phyloP scores from a whole-genome alignment of 2,797 vertebrate genomes.

The Mormyrus hasselquistii region DNA sequence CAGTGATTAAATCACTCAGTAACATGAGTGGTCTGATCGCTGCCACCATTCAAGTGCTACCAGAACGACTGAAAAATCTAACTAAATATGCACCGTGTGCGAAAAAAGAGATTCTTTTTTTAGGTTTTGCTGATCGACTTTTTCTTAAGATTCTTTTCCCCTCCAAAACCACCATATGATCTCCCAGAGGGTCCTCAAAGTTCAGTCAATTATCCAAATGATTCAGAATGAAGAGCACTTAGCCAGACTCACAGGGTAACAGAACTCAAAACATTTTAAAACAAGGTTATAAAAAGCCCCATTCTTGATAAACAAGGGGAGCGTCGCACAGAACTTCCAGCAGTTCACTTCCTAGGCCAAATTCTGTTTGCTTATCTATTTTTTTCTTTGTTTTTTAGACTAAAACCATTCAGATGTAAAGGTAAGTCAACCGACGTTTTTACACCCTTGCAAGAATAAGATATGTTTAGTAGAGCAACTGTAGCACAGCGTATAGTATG shows the following conservation, averaged over 20 bases:
- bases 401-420: neutral
- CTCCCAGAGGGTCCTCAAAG: slow-evolving; percentile 11
- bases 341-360: slow-evolving; percentile 13
- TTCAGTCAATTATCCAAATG: slow-evolving; percentile 27
- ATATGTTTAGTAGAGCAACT: neutral
- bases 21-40: neutral
- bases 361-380: neutral
- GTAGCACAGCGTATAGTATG: neutral
- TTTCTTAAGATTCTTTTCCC: neutral
- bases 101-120: neutral
- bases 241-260: slow-evolving; percentile 30
- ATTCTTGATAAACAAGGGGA: neutral
- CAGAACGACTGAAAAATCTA: neutral
- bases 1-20: neutral
- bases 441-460: no score
- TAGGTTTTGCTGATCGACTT: neutral
- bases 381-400: neutral
- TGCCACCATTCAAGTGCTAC: neutral
- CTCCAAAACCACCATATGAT: neutral
- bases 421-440: neutral
- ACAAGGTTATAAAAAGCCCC: neutral
- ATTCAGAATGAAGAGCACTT: slow-evolving; percentile 34
- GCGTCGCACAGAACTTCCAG: neutral
- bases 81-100: neutral
- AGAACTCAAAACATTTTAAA: slow-evolving; percentile 22